These are phyloP conservation scores for Solenopsis fugax DNA, from an alignment of 1,140 invertebrate species.

Conservation along the genomic window DNA sequence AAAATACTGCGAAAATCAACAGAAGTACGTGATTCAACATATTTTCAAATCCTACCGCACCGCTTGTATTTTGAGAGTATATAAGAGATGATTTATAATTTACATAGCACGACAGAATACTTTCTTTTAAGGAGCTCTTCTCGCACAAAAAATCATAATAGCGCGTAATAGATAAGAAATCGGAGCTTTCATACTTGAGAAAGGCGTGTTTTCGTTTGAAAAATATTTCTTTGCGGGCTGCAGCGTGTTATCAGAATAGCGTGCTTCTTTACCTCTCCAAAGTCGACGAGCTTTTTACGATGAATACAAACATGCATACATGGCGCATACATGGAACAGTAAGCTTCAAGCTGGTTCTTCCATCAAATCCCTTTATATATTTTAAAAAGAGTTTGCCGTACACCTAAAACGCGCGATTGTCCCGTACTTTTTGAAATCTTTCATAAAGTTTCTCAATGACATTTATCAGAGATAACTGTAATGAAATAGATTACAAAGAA, in stretches of 20 bases:
- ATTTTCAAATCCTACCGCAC: not conserved
- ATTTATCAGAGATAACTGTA: not conserved
- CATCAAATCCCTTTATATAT: constrained; percentile 57
- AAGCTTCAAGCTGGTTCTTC: constrained; percentile 40
- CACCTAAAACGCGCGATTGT: not conserved
- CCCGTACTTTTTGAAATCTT: constrained; percentile 5
- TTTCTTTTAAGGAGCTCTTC: constrained; percentile 24
- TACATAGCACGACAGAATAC: constrained; percentile 36
- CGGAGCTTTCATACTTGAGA: constrained; percentile 32
- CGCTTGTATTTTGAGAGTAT: not conserved
- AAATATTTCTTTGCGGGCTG: constrained; percentile 61
- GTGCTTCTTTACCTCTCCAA: constrained; percentile 51
- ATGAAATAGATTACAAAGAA: not conserved
- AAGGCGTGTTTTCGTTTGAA: constrained; percentile 47
- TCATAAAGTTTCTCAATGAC: not conserved
- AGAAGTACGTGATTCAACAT: not conserved
- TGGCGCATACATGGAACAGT: constrained; percentile 37
- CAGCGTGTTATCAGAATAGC: constrained; percentile 42
- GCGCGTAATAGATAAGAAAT: constrained; percentile 54
- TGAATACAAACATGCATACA: constrained; percentile 50
- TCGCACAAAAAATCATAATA: constrained; percentile 51
- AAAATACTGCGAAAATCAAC: not conserved
- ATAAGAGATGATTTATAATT: constrained; percentile 17
- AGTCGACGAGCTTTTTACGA: constrained; percentile 62
- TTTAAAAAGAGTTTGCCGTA: constrained; percentile 5